Percentiles rank a stretch among this genome's conserved stretches.
These are phyloP conservation scores for Cebus imitator DNA, from an alignment of 2,113 vertebrate species.

Conservation along the genomic window DNA sequence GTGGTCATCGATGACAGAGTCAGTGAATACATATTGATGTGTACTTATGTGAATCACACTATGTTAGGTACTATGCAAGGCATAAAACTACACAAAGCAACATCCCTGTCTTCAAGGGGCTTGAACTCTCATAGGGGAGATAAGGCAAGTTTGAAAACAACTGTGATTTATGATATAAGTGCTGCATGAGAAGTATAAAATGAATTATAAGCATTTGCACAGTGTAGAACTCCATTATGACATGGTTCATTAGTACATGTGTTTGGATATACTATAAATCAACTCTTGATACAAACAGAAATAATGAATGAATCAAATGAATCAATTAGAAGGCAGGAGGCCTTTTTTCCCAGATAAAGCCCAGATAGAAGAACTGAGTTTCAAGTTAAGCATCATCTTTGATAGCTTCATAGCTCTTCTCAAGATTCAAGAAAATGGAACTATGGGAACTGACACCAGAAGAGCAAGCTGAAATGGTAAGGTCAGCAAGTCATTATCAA, in stretches of 20 bases:
- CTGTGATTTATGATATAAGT: background rate
- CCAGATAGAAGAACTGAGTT: background rate
- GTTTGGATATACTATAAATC: slow-evolving; percentile 50
- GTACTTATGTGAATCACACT: background rate
- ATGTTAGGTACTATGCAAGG: background rate
- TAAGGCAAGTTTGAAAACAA: background rate
- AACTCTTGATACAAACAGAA: slow-evolving; percentile 29
- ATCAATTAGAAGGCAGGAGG: background rate
- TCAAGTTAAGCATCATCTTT: background rate
- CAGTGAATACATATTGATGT: background rate
- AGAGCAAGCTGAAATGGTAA: background rate
- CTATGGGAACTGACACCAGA: background rate
- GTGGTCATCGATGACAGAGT: background rate
- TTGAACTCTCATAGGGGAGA: slow-evolving; percentile 11
- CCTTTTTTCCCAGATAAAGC: background rate
- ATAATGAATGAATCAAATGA: slow-evolving; percentile 28
- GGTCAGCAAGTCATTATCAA: background rate
- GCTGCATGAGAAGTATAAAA: background rate
- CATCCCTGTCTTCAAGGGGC: slow-evolving; percentile 46
- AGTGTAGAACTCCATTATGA: slow-evolving; percentile 17
- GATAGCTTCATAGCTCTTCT: background rate
- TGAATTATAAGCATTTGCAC: slow-evolving; percentile 16
- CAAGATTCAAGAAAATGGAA: background rate
- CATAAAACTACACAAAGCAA: background rate
- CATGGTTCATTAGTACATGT: slow-evolving; percentile 24